A percentile compares a stretch with the other conserved stretches of the same genome.
Evolutionary conservation across 2,113 vertebrate genomes (phyloP).

Genomic region (Nycticebus coucang): DNA sequence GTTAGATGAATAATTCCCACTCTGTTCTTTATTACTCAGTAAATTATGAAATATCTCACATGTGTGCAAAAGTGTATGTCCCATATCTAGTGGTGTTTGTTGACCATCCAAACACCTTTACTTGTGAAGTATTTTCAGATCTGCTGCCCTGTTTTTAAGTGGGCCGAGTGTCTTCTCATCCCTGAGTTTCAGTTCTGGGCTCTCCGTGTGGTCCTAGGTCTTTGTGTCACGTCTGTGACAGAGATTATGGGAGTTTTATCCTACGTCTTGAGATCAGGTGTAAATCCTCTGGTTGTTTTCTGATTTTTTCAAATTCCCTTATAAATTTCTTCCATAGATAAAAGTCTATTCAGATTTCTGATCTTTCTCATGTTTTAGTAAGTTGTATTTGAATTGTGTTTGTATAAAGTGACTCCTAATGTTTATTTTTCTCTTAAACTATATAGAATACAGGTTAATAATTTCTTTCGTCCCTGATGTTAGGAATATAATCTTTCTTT

Average conservation of each 20-base stretch:
- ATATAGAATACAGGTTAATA: neutral
- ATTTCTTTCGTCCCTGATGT: neutral
- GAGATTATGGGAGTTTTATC: neutral
- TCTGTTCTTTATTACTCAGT: neutral
- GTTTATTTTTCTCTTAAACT: neutral
- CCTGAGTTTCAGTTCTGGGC: neutral
- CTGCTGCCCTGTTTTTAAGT: neutral
- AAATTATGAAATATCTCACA: neutral
- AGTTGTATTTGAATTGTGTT: neutral
- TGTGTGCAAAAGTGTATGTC: rapidly evolving
- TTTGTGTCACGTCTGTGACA: neutral
- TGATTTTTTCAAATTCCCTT: neutral
- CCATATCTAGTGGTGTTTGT: neutral
- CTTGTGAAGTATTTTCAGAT: neutral
- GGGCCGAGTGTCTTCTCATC: neutral
- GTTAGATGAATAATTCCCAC: neutral
- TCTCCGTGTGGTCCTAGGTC: neutral
- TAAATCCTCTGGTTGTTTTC: neutral
- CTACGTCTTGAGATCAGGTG: neutral
- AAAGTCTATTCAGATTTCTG: neutral
- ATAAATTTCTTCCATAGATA: neutral
- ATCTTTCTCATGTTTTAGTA: neutral
- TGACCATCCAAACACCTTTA: neutral
- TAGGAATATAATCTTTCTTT: neutral
- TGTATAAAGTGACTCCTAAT: neutral